Evolutionary conservation across 2,113 vertebrate genomes (phyloP).

Genomic region (Aptenodytes forsteri): DNA sequence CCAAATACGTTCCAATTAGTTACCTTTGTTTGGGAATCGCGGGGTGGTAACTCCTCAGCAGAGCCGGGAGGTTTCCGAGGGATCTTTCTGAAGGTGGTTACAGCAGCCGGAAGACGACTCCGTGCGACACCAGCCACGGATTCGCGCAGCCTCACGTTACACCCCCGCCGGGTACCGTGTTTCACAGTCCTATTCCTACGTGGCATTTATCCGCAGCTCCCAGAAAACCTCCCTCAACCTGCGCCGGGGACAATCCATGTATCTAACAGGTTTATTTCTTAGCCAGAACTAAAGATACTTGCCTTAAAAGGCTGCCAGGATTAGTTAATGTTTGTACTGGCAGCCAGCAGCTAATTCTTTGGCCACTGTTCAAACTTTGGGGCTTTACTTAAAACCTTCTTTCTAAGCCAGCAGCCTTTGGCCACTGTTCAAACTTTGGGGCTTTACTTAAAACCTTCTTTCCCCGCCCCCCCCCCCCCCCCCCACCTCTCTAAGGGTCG

Average conservation of each 20-base stretch:
- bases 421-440: too few species aligned
- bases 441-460: too few species aligned
- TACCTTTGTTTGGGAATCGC: background rate
- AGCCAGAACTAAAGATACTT: background rate
- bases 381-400: background rate
- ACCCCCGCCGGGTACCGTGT: accelerated
- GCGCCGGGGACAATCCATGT: background rate
- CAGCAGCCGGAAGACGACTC: background rate
- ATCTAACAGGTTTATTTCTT: background rate
- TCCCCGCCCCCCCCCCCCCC: too few species aligned
- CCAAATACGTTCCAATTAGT: background rate
- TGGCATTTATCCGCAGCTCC: background rate
- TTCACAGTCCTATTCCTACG: background rate
- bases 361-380: background rate
- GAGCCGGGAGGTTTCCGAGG: background rate
- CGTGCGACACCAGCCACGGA: accelerated
- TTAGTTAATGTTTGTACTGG: background rate
- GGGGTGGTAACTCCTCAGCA: background rate
- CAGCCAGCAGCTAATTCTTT: background rate
- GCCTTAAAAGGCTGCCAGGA: background rate
- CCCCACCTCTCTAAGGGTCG: too few species aligned
- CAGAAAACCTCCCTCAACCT: background rate
- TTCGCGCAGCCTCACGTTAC: background rate
- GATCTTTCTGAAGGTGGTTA: background rate
- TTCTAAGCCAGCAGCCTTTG: too few species aligned